Conservation (phyloP, 2,888 invertebrate genomes). For the Eilema griseolum region DNA sequence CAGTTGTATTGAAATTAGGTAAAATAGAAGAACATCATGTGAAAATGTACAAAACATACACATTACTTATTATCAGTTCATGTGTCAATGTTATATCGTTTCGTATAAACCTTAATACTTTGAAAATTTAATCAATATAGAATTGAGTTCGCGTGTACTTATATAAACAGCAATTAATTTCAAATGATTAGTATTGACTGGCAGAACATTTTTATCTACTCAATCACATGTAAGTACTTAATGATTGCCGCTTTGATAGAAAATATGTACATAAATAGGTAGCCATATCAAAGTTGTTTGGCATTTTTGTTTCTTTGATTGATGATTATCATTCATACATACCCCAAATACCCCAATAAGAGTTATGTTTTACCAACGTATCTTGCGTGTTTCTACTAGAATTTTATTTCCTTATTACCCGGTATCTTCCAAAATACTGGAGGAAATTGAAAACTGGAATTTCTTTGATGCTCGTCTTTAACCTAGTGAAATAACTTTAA, state of each 20-base stretch:
- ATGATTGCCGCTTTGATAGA: slow-evolving; percentile 3
- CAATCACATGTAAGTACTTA: background rate
- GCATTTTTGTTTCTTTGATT: background rate
- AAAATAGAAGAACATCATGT: no score
- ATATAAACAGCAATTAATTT: slow-evolving; percentile 1
- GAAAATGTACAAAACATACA: no score
- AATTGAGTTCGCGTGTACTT: slow-evolving; percentile 11
- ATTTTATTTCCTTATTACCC: no score
- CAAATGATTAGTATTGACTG: slow-evolving; percentile 10
- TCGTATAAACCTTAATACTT: background rate
- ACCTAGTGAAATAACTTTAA: no score
- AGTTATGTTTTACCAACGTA: no score
- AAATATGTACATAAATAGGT: slow-evolving; percentile 3
- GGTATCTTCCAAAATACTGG: no score
- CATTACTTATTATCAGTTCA: no score
- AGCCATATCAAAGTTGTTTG: slow-evolving; percentile 11
- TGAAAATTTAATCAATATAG: no score
- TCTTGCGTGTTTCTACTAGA: no score
- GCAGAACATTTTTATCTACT: slow-evolving; percentile 1
- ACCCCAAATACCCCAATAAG: background rate
- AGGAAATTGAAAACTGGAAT: no score
- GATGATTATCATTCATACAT: background rate
- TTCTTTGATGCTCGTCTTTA: no score
- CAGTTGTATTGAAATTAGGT: no score
- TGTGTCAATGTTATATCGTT: background rate